phyloP scores from a whole-genome alignment of 2,113 vertebrate species.

The Myrmecophaga tridactyla region DNA sequence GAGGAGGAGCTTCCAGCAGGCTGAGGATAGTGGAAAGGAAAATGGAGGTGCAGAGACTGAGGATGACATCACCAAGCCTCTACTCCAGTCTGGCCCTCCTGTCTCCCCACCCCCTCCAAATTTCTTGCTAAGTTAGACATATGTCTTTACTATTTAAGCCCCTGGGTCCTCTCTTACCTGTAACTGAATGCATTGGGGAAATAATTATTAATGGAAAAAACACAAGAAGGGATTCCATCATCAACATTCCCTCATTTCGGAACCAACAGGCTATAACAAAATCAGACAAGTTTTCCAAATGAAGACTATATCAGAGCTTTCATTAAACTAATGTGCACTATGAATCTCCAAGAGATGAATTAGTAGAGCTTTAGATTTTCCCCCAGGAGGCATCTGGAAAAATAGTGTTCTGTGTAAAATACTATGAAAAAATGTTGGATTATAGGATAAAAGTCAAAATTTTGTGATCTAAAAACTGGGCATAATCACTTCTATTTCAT shows the following conservation, averaged over 20 bases:
- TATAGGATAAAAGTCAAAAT: neutral
- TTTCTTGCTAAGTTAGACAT: neutral
- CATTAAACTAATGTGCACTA: neutral
- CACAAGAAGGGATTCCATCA: neutral
- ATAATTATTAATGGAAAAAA: neutral
- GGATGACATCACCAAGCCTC: neutral
- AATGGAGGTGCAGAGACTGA: neutral
- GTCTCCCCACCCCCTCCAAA: neutral
- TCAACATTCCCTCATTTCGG: neutral
- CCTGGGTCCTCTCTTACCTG: neutral
- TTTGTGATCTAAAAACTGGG: neutral
- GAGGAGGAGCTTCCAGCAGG: neutral
- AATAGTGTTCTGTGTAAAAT: neutral
- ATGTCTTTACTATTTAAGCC: neutral
- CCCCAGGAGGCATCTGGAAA: neutral
- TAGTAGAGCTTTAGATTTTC: neutral
- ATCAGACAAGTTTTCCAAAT: neutral
- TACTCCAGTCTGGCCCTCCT: rapidly evolving
- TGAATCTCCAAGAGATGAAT: neutral
- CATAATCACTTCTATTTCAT: neutral
- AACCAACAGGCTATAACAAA: neutral
- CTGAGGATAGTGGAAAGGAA: neutral
- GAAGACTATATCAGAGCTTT: neutral
- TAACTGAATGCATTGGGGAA: neutral
- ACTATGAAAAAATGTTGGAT: neutral